Evolutionary conservation across 2,797 vertebrate species (phyloP).

Genomic region (Acridotheres tristis): DNA sequence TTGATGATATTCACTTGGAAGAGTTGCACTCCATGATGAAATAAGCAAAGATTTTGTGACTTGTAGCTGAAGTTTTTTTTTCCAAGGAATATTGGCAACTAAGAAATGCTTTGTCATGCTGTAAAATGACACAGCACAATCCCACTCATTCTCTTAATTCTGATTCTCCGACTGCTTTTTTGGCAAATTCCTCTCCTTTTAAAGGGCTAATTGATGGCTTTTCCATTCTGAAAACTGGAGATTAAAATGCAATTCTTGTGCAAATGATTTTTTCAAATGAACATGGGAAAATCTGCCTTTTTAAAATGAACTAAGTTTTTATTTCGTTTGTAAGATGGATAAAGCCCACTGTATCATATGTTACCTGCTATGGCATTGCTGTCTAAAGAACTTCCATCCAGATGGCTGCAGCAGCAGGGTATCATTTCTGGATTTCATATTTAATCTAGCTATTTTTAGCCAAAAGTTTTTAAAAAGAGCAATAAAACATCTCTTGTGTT

Average conservation of each 20-base stretch:
- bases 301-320: not conserved
- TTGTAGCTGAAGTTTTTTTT: not conserved
- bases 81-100: not conserved
- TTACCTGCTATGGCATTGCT: not conserved
- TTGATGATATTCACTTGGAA: not conserved
- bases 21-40: not conserved
- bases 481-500: slow-evolving; percentile 31
- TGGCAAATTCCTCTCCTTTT: not conserved
- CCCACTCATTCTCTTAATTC: not conserved
- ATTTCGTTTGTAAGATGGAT: not conserved
- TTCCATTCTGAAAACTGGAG: not conserved
- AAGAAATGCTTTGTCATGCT: not conserved
- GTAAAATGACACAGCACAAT: not conserved
- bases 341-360: not conserved
- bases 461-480: not conserved
- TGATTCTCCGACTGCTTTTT: not conserved
- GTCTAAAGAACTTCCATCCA: not conserved
- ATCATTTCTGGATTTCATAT: not conserved
- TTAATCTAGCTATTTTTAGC: not conserved
- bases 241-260: not conserved
- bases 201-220: not conserved
- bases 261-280: not conserved
- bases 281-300: not conserved
- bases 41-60: not conserved
- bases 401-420: not conserved